These are phyloP conservation scores for Daubentonia madagascariensis DNA, from an alignment of 2,113 vertebrate species.

Conservation along the genomic window DNA sequence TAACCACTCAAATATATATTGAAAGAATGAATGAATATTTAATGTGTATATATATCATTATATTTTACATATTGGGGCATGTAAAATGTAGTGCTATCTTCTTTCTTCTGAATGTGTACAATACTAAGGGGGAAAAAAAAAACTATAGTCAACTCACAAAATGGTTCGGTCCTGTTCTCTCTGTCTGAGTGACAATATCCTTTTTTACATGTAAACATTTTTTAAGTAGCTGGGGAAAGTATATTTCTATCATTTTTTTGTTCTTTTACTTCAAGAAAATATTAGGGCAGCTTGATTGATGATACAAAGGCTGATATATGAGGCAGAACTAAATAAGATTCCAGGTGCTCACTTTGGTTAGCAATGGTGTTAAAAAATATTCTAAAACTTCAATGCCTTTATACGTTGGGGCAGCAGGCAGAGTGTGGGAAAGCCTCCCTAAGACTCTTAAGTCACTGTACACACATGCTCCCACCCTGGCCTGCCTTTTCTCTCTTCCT, in stretches of 20 bases:
- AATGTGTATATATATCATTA: not conserved
- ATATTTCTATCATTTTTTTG: not conserved
- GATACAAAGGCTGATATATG: not conserved
- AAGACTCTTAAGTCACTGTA: not conserved
- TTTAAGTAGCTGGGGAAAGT: not conserved
- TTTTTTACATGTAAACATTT: not conserved
- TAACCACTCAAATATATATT: not conserved
- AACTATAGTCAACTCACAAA: not conserved
- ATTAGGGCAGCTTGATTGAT: not conserved
- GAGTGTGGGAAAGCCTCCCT: not conserved
- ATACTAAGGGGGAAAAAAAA: not conserved
- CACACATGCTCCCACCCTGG: accelerated
- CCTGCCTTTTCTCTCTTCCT: not conserved
- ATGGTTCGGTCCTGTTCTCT: not conserved
- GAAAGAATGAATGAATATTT: not conserved
- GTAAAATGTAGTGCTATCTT: not conserved
- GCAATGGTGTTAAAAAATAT: not conserved
- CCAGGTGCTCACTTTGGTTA: not conserved
- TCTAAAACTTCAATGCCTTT: not conserved
- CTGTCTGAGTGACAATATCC: not conserved
- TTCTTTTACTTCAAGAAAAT: not conserved
- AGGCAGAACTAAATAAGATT: constrained; percentile 3
- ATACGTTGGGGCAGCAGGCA: not conserved
- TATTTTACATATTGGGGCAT: not conserved
- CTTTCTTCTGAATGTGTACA: not conserved